A percentile compares a stretch with the other conserved stretches of the same genome.
phyloP scores from a whole-genome alignment of 2,888 invertebrate species.

The Acanthosoma haemorrhoidale region DNA sequence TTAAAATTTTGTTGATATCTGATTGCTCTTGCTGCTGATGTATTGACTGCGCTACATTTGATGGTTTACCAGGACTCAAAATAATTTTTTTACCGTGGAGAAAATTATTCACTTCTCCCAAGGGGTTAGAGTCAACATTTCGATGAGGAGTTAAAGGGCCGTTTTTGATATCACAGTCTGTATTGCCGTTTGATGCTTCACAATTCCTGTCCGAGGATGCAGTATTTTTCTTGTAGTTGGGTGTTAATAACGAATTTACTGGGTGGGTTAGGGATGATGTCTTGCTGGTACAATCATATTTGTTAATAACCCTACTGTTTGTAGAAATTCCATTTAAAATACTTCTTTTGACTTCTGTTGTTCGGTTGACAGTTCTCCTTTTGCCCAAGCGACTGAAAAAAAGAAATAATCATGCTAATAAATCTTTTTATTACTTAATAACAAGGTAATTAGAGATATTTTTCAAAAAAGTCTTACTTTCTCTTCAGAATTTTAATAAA shows the following conservation, averaged over 20 bases:
- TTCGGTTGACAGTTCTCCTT: constrained; percentile 13
- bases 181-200: not conserved
- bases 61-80: not conserved
- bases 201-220: not conserved
- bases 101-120: constrained; percentile 17
- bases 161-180: not conserved
- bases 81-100: not conserved
- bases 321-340: not conserved
- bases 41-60: not conserved
- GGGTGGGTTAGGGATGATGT: constrained; percentile 28
- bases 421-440: no score
- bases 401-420: not conserved
- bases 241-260: constrained; percentile 8
- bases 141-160: not conserved
- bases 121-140: not conserved
- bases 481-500: no score
- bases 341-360: not conserved
- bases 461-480: no score
- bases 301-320: not conserved
- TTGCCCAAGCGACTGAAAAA: constrained; percentile 23
- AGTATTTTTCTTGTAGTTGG: not conserved
- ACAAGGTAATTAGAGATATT: no score
- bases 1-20: not conserved
- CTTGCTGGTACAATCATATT: not conserved
- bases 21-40: not conserved